Percentiles rank a stretch among this genome's conserved stretches.
phyloP scores from a whole-genome alignment of 2,888 invertebrate genomes.

The Micoletzkya japonica region DNA sequence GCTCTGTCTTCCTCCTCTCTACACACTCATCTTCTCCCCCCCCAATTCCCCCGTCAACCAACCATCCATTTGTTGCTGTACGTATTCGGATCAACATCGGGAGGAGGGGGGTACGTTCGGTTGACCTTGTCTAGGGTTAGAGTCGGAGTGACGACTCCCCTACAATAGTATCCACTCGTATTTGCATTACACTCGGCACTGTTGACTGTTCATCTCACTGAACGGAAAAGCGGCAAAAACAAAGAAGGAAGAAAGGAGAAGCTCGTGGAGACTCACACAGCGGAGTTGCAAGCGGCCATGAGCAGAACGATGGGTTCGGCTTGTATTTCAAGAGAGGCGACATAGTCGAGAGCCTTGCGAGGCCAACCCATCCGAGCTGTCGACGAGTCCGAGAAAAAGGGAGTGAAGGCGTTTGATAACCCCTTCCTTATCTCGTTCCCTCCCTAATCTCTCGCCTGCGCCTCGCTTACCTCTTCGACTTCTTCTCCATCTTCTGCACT shows the following conservation, averaged over 20 bases:
- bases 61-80: constrained; percentile 19
- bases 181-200: background rate
- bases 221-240: too few species aligned
- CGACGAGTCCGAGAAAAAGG: too few species aligned
- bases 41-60: too few species aligned
- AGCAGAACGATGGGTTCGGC: constrained; percentile 22
- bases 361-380: too few species aligned
- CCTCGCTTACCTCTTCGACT: background rate
- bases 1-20: too few species aligned
- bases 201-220: too few species aligned
- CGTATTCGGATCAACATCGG: constrained; percentile 30
- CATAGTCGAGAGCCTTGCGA: too few species aligned
- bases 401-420: too few species aligned
- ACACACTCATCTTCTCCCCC: too few species aligned
- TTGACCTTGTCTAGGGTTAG: constrained; percentile 52
- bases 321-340: constrained; percentile 15
- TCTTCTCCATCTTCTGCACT: background rate
- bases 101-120: constrained; percentile 45
- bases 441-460: background rate
- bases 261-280: constrained; percentile 8
- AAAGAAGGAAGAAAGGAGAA: background rate
- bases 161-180: constrained; percentile 28
- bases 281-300: constrained; percentile 15
- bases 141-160: constrained; percentile 52
- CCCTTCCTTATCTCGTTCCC: background rate